phyloP scores from a whole-genome alignment of 2,113 vertebrate species.

The Triplophysa dalaica region DNA sequence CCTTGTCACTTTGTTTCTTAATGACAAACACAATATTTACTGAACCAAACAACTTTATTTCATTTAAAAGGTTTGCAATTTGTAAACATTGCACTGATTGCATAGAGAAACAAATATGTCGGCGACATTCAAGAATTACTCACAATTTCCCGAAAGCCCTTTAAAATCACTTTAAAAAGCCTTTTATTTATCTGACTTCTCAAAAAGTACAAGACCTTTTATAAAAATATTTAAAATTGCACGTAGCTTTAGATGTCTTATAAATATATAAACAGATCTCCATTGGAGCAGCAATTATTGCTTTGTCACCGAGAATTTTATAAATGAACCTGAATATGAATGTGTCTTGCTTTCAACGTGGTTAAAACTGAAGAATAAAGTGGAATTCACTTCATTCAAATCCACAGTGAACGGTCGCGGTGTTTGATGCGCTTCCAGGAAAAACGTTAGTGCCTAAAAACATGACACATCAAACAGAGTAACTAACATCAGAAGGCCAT shows the following conservation, averaged over 20 bases:
- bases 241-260: not conserved
- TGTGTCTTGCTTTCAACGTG: not conserved
- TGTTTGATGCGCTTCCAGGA: not conserved
- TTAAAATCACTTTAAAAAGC: slow-evolving; percentile 8
- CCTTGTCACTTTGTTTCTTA: too few species aligned
- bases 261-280: slow-evolving; percentile 18
- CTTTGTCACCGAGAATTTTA: slow-evolving; percentile 21
- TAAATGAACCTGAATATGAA: not conserved
- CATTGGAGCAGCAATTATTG: slow-evolving; percentile 9
- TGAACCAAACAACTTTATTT: slow-evolving; percentile 43
- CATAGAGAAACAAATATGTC: slow-evolving; percentile 24
- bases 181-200: not conserved
- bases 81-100: slow-evolving; percentile 24
- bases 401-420: not conserved
- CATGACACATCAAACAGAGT: not conserved
- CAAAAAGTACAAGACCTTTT: not conserved
- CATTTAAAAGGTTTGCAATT: slow-evolving; percentile 14
- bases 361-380: not conserved
- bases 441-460: not conserved
- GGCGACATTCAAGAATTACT: not conserved
- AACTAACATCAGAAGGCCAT: not conserved
- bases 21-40: too few species aligned
- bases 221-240: slow-evolving; percentile 20
- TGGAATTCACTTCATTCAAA: not conserved
- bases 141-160: slow-evolving; percentile 15